Base-by-base conservation (phyloP, 2,888 invertebrate species). In the Hemaris fuciformis region DNA sequence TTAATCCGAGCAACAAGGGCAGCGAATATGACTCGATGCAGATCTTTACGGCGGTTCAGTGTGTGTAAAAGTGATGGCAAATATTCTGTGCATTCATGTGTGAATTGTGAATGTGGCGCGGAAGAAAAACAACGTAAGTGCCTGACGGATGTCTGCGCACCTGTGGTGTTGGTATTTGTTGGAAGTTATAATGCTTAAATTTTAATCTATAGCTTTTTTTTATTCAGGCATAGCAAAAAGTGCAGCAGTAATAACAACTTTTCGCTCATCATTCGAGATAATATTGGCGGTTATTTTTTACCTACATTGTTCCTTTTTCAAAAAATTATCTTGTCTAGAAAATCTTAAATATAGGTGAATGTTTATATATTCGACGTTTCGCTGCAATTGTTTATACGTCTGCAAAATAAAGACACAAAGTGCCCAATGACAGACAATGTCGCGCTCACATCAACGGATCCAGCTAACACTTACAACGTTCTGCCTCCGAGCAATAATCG, bases 81-180 rank as follows among this genome's bases (percentile, higher is more conserved):
- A 91, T 88, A 81, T 88, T 91, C 81, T 87, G 89, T 85, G 86
- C 84, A 89, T 79, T 88, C 90, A 90, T 87, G 90, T 91, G 89
- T 90, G 84, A 91, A 88, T 80, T 73, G 81, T 80, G 84, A 87
- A 87, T 88, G 71, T 69, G 70, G 65, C 61, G 67, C 63, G 72
- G 75, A 71, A 72, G 81, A 76, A 81, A 75, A 90, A 81, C 70
- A 87, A 70, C 85, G 83, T 88, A 91, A 84, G 86, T 74, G 67
- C 62, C 38, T 13, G 46, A 61, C 18, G 38, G 34, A 8, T 41
- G 34, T 22, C 59, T 53, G 53, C 65, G 57, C 62, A 69, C 20
- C 7, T 27, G 38, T 38, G n/a, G 13, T 38, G 38, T 3, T n/a
- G 13, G 13, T 31, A 10, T 10, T 3, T 38, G 38, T 38, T n/a